Conservation (phyloP, 2,888 invertebrate genomes). For the Heliconius erato region DNA sequence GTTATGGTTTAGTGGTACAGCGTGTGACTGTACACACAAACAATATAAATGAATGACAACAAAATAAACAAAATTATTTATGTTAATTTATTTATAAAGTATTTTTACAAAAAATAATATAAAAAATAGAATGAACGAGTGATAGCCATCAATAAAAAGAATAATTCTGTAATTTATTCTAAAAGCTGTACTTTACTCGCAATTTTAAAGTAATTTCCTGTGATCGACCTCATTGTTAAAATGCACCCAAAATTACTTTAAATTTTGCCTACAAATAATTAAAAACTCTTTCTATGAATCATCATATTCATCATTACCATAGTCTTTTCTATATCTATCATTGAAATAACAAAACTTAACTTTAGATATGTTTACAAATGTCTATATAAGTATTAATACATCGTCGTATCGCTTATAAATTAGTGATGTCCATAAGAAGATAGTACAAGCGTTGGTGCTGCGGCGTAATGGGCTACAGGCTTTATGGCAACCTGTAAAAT, state of each 20-base stretch:
- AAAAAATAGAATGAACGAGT: too few relatives aligned
- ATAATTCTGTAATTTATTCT: not conserved
- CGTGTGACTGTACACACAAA: not conserved
- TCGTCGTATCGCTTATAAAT: conserved; percentile 12
- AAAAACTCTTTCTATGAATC: too few relatives aligned
- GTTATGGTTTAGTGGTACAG: not conserved
- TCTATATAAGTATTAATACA: conserved; percentile 9
- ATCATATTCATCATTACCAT: not conserved
- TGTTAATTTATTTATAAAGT: too few relatives aligned
- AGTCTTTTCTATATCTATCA: not conserved
- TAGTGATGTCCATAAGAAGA: conserved; percentile 67
- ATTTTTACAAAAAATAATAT: too few relatives aligned
- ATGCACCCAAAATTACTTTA: not conserved
- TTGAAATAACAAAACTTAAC: not conserved
- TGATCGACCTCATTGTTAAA: not conserved
- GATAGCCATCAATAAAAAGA: not conserved
- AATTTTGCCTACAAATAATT: too few relatives aligned
- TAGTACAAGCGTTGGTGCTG: conserved; percentile 69
- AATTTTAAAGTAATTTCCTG: not conserved
- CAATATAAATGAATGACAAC: not conserved
- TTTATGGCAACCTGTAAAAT: conserved; percentile 60
- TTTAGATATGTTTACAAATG: conserved; percentile 12
- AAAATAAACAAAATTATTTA: not conserved
- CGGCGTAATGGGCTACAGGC: conserved; percentile 76
- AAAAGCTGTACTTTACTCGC: not conserved